Base-by-base conservation (phyloP, 2,113 vertebrate species). In the Catagonus wagneri region DNA sequence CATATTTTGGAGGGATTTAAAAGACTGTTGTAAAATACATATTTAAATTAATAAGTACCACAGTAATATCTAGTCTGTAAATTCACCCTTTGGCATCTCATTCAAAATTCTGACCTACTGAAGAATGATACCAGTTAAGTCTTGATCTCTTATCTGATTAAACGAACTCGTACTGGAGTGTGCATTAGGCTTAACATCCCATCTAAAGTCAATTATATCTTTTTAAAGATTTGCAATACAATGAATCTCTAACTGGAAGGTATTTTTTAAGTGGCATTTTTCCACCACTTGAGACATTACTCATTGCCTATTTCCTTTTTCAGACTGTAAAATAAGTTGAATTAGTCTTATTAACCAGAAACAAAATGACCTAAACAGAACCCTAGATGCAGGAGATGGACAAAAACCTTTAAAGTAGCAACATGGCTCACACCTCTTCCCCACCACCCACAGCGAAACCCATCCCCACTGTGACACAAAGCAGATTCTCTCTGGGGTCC, bases 161-260 rank as follows among this genome's bases (percentile, higher is more conserved):
- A 95, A 94, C 52, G 71, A 76, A 95, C 52, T 68, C 44, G 19
- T 11, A 39, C 9, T 92, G 11, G 79, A 52, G 11, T 72, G 14
- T 63, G 0, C 71, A 56, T 90, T 65, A 65, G 29, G 44, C 29
- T 89, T 65, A n/a, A 76, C 34, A 80, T 84, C 52, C 54, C 44
- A 69, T 52, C 20, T 90, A 65, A 93, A 85, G 34, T 75, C 83
- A 29, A 76, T 69, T 66, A 71, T 17, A 27, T 61, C n/a, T n/a
- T 95, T 89, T 83, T 65, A 65, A 91, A 89, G n/a, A 78, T 91
- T 93, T 86, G 29, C 58, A 71, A 60, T 83, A 80, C 92, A 85
- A 79, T 58, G 16, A 84, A 44, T 36, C 56, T 74, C 32, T 96
- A 90, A 84, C 66, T 66, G 44, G n/a, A 72, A 87, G n/a, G 27